phyloP scores from a whole-genome alignment of 2,113 vertebrate genomes.

The Tonatia bakeri region DNA sequence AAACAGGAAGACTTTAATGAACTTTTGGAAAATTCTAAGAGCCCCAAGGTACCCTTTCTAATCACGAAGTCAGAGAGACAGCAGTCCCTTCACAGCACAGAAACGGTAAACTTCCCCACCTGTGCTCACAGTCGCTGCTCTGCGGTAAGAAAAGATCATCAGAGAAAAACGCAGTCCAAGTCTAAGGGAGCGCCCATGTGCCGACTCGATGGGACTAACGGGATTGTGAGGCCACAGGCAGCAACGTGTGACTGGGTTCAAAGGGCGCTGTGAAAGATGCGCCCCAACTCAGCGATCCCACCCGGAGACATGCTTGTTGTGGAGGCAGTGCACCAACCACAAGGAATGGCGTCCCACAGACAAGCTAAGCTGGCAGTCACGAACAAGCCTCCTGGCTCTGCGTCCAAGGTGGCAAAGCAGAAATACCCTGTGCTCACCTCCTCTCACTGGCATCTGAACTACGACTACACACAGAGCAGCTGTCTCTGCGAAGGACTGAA shows the following conservation, averaged over 20 bases:
- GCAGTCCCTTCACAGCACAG: not conserved
- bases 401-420: too few relatives aligned
- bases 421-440: too few relatives aligned
- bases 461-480: too few relatives aligned
- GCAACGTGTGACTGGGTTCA: not conserved
- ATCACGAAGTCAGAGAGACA: not conserved
- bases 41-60: not conserved
- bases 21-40: not conserved
- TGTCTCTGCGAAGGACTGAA: too few relatives aligned
- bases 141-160: not conserved
- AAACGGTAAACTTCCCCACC: not conserved
- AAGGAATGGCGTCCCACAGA: too few relatives aligned
- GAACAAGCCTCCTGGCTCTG: too few relatives aligned
- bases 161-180: not conserved
- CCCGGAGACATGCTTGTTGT: too few relatives aligned
- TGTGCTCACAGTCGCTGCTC: not conserved
- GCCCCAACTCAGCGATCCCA: too few relatives aligned
- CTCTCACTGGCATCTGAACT: too few relatives aligned
- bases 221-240: not conserved
- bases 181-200: not conserved
- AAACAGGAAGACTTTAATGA: not conserved
- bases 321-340: too few relatives aligned
- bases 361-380: too few relatives aligned
- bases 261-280: not conserved
- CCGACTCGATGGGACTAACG: not conserved